Evolutionary conservation across 2,797 vertebrate genomes (phyloP).

Genomic region (Eospalax fontanierii): DNA sequence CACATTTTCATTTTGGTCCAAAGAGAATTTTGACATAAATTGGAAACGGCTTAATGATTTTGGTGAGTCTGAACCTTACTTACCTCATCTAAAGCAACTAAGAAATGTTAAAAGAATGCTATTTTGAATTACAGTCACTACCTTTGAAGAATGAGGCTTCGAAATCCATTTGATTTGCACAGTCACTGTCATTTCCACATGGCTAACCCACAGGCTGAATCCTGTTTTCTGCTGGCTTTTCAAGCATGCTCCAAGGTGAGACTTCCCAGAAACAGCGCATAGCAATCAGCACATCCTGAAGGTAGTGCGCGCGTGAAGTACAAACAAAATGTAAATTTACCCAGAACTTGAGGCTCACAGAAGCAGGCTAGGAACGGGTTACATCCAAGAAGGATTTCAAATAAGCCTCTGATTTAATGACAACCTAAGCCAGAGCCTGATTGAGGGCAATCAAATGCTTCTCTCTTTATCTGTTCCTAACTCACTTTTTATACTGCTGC

Average conservation of each 20-base stretch:
- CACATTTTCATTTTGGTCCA: slow-evolving; percentile 45
- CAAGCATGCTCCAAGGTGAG: slow-evolving; percentile 79
- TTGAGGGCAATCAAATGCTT: slow-evolving; percentile 81
- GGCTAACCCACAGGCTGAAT: slow-evolving; percentile 65
- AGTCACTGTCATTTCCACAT: slow-evolving; percentile 77
- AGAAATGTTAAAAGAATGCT: slow-evolving; percentile 63
- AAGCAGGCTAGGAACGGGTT: slow-evolving; percentile 69
- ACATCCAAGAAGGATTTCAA: slow-evolving; percentile 79
- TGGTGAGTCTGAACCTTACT: slow-evolving; percentile 30
- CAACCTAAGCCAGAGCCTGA: slow-evolving; percentile 72
- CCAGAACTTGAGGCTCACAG: neutral
- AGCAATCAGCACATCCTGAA: slow-evolving; percentile 47
- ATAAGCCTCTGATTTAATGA: slow-evolving; percentile 82
- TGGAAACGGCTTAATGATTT: slow-evolving; percentile 75
- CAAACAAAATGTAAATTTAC: slow-evolving; percentile 81
- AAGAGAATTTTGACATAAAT: slow-evolving; percentile 79
- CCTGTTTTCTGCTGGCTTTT: slow-evolving; percentile 66
- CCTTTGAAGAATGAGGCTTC: slow-evolving; percentile 48
- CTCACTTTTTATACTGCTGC: slow-evolving; percentile 57
- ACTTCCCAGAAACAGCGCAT: slow-evolving; percentile 61
- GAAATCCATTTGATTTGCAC: slow-evolving; percentile 66
- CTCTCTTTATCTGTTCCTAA: slow-evolving; percentile 73
- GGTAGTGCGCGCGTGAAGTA: slow-evolving; percentile 62
- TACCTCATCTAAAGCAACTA: slow-evolving; percentile 15
- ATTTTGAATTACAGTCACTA: slow-evolving; percentile 51